Base-by-base conservation (phyloP, 2,113 vertebrate genomes). In the Alligator mississippiensis region DNA sequence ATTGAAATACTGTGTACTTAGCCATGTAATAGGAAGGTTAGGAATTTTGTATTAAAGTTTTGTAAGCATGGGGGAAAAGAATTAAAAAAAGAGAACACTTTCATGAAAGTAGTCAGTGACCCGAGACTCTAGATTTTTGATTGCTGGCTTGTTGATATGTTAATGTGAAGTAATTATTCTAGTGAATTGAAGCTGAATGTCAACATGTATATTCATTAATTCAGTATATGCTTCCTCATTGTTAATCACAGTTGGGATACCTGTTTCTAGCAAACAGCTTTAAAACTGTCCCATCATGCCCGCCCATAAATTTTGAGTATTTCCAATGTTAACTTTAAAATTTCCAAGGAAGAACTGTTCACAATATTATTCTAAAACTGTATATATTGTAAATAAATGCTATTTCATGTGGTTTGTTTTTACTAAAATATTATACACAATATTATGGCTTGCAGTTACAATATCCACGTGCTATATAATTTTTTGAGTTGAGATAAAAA, bases 141-240 rank as follows among this genome's bases (percentile, higher is more conserved):
- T 93, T 92, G 82, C 90, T 95, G 87, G n/a, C 70, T 94, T 97
- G 84, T 91, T 95, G 83, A 90, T 95, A 85, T 93, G 93, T 87
- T 97, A 95, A 96, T 95, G 61, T 84, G 66, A 72, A 94, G 80
- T 96, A 94, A 97, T 97, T 97, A 93, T 95, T 96, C 90, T 88
- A 91, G 77, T 82, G 91, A 97, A 91, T 54, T 96, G 95, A 96
- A 97, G 96, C 87, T 95, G 88, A 93, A 97, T 97, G 82, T 95
- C 92, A 97, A 90, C 82, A 87, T 79, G 59, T 93, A 79, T 84
- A 93, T 91, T 97, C 82, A 95, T 97, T 96, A 97, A 94, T 96
- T 97, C 83, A 92, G 63, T 92, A 88, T 93, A 96, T 91, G 19
- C 16, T 93, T 96, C 19, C 64, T 85, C 21, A 81, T 70, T 95